Conservation (phyloP, 2,888 invertebrate genomes). For the Cataglyphis altisquamis region DNA sequence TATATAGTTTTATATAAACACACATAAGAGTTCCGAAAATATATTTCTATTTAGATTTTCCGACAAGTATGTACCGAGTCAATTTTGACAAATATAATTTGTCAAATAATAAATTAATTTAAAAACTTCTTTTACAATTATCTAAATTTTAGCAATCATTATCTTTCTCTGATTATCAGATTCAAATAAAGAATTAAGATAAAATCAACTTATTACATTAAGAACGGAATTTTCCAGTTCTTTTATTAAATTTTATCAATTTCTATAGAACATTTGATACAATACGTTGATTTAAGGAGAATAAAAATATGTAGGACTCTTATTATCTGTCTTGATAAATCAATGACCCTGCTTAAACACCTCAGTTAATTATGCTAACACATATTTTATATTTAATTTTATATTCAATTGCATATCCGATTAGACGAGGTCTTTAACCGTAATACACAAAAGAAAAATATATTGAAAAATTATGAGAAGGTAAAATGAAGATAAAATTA, state of each 20-base stretch:
- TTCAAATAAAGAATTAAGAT: neutral
- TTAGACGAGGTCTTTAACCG: neutral
- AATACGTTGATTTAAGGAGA: neutral
- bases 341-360: neutral
- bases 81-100: neutral
- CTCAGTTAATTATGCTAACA: slow-evolving; percentile 5
- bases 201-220: neutral
- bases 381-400: neutral
- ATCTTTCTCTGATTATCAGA: too few species aligned
- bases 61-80: neutral
- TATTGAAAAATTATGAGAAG: neutral
- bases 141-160: neutral
- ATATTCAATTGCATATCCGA: neutral
- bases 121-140: neutral
- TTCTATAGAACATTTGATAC: neutral
- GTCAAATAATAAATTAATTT: neutral
- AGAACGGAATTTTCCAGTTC: neutral
- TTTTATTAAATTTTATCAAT: neutral
- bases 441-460: neutral
- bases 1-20: neutral
- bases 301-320: neutral
- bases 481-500: neutral
- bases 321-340: neutral
- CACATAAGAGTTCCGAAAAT: neutral
- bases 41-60: neutral